Conservation (phyloP, 2,888 invertebrate genomes). For the Eupsilia transversa region DNA sequence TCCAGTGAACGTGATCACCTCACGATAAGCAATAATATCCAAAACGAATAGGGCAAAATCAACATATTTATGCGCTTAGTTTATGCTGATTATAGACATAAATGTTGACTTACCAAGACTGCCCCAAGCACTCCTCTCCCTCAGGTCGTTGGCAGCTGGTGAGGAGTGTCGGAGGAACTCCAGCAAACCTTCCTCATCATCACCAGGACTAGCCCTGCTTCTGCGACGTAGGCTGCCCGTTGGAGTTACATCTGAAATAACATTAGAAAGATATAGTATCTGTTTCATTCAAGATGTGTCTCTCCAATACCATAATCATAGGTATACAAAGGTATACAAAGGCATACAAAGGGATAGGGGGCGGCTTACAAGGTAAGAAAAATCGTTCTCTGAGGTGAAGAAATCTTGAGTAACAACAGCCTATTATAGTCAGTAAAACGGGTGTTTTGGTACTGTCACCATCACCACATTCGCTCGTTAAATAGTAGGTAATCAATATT, state of each 20-base stretch:
- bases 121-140: slow-evolving; percentile 96
- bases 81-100: background rate
- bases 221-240: slow-evolving; percentile 96
- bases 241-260: slow-evolving; percentile 94
- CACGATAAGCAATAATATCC: background rate
- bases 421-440: background rate
- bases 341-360: background rate
- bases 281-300: background rate
- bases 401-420: background rate
- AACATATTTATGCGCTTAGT: background rate
- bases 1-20: background rate
- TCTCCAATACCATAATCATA: background rate
- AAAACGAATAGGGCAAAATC: background rate
- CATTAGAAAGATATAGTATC: background rate
- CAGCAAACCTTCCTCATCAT: slow-evolving; percentile 95
- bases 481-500: background rate
- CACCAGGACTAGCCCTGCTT: slow-evolving; percentile 94
- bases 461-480: background rate
- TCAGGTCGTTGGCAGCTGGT: slow-evolving; percentile 92
- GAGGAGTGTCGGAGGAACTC: slow-evolving; percentile 94
- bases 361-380: background rate
- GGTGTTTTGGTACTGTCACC: background rate
- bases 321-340: too few species aligned
- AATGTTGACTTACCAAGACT: slow-evolving; percentile 92
- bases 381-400: background rate